Percentiles rank a stretch among this genome's conserved stretches.
These are phyloP conservation scores for Etheostoma cragini DNA, from an alignment of 2,113 vertebrate species.

Conservation along the genomic window DNA sequence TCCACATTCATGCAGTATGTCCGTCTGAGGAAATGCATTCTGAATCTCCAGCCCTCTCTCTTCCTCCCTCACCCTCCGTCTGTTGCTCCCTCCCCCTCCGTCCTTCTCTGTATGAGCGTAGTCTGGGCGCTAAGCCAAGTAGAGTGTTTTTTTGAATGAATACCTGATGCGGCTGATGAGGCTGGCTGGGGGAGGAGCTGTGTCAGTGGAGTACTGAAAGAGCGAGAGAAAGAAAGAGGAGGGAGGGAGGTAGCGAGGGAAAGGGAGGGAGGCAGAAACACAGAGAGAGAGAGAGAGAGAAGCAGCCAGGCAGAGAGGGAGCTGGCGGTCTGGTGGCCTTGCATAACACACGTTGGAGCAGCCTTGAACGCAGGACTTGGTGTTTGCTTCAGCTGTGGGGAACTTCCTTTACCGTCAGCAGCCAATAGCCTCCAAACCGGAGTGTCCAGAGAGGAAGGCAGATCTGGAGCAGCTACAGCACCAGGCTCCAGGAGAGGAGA, in stretches of 20 bases:
- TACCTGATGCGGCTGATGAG: conserved; percentile 94
- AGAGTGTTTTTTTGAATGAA: conserved; percentile 93
- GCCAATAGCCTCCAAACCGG: conserved; percentile 42
- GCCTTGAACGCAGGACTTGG: conserved; percentile 82
- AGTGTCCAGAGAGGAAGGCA: conserved; percentile 48
- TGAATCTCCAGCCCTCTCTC: conserved; percentile 67
- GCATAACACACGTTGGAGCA: conserved; percentile 86
- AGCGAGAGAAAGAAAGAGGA: conserved; percentile 57
- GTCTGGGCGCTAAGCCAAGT: conserved; percentile 85
- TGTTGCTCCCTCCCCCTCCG: conserved; percentile 58
- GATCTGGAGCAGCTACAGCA: conserved; percentile 56
- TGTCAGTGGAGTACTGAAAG: conserved; percentile 85
- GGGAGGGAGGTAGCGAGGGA: conserved; percentile 48
- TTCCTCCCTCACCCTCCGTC: conserved; percentile 61
- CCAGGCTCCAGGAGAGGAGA: conserved; percentile 52
- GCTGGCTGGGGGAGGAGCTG: conserved; percentile 87
- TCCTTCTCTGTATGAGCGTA: conserved; percentile 76
- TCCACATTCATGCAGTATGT: conserved; percentile 62
- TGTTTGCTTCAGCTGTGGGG: conserved; percentile 78
- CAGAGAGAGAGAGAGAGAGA: conserved; percentile 58
- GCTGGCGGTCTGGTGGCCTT: conserved; percentile 88
- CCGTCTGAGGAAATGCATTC: conserved; percentile 69
- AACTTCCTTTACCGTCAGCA: conserved; percentile 77
- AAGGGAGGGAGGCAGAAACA: conserved; percentile 50
- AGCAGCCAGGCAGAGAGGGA: conserved; percentile 80